Base-by-base conservation (phyloP, 2,888 invertebrate genomes). In the Thymelicus lineola region DNA sequence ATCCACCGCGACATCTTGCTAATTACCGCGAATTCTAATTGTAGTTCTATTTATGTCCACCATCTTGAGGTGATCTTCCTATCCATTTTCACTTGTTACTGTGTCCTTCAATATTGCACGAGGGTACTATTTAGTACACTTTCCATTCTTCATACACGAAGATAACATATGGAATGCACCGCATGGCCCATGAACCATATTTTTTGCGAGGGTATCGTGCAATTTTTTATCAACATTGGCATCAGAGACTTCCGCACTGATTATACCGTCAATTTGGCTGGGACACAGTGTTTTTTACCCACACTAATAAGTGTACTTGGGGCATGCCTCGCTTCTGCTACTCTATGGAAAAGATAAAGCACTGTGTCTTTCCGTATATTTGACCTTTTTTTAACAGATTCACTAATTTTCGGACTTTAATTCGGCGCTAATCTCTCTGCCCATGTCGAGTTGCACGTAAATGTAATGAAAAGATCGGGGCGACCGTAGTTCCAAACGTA, bases 381-480 rank as follows among this genome's bases (percentile, higher is more conserved):
- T 66, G 46, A 50, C 70, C 71, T 71, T 74, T 70, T 6, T 42
- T 68, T 15, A 75, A 42, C 14, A 72, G 55, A 66, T 66, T 46
- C 15, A 73, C 57, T 45, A 71, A 58, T 50, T 73, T n/a, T 70
- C 53, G 61, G 17, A 74, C 69, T 71, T 70, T 70, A 38, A 63
- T 3, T 73, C 71, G n/a, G 75, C 53, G 14, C 28, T 73, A 36
- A 79, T 82, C 77, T 82, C 79, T 57, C 66, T n/a, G n/a, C 48
- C 80, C 79, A 81, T 10, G 60, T 17, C 12, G 79, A 77, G 69
- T 82, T 82, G 50, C 80, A 76, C 3, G 76, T 75, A 12, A 76
- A 60, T 9, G 75, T 76, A n/a, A 75, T 66, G 50, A 80, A 77
- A 7, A 78, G 66, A 70, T 80, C 79, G 55, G 81, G 65, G 7